These are phyloP conservation scores for Luffia ferchaultella DNA, from an alignment of 2,888 invertebrate species.

Conservation along the genomic window DNA sequence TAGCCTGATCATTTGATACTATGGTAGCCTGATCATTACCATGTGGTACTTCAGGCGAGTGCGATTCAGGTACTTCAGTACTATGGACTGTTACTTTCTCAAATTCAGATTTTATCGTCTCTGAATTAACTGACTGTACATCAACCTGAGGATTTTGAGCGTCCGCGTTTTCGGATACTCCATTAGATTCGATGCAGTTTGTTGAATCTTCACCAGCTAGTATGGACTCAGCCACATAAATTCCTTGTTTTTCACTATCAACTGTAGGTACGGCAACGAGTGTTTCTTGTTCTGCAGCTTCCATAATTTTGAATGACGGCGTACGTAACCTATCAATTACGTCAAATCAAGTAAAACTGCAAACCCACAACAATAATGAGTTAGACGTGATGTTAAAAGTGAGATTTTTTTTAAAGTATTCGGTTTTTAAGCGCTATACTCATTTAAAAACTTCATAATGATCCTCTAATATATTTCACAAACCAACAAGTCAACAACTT, in stretches of 20 bases:
- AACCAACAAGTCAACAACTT: no score
- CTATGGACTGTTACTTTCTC: neutral
- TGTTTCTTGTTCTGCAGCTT: constrained; percentile 13
- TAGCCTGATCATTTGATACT: no score
- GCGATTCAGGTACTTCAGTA: no score
- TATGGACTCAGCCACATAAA: neutral
- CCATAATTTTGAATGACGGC: neutral
- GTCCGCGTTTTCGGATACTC: neutral
- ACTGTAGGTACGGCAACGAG: constrained; percentile 14
- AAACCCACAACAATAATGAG: no score
- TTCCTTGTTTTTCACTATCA: constrained; percentile 17
- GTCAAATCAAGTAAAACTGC: no score
- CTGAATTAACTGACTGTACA: neutral
- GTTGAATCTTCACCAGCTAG: neutral
- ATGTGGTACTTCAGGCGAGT: no score
- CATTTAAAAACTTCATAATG: no score
- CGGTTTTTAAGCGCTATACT: no score
- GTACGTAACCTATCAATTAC: neutral
- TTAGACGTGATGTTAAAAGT: no score
- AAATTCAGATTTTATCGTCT: neutral
- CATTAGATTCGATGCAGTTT: neutral
- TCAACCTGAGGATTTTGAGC: neutral
- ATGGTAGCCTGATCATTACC: neutral
- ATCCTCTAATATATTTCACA: no score
- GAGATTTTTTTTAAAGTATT: no score